These are phyloP conservation scores for Heliconius eleuchia DNA, from an alignment of 1,140 invertebrate species.

Conservation along the genomic window DNA sequence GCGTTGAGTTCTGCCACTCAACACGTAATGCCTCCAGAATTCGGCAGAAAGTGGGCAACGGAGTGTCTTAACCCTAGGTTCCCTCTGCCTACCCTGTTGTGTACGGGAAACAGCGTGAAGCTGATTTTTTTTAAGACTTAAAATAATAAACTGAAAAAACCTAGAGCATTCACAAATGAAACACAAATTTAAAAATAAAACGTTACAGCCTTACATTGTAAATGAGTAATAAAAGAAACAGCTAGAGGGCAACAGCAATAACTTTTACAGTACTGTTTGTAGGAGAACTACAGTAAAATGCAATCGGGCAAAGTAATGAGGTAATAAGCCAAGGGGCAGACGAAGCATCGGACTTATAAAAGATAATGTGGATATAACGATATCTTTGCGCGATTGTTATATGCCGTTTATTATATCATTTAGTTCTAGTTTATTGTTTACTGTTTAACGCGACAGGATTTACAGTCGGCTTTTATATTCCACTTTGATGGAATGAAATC, in stretches of 20 bases:
- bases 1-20: no score
- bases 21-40: no score
- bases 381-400: slow-evolving; percentile 14
- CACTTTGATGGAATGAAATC: no score
- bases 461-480: background rate
- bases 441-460: background rate
- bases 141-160: no score
- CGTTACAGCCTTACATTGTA: slow-evolving; percentile 4
- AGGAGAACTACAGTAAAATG: slow-evolving; percentile 11
- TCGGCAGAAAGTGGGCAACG: no score
- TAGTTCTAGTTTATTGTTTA: slow-evolving; percentile 4
- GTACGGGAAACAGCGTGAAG: no score
- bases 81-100: no score
- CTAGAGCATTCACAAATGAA: background rate
- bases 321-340: slow-evolving; percentile 32
- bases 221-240: slow-evolving; percentile 7
- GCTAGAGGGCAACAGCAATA: background rate
- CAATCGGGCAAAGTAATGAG: slow-evolving; percentile 15
- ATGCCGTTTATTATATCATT: slow-evolving; percentile 12
- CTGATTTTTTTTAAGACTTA: no score
- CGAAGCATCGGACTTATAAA: slow-evolving; percentile 26
- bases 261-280: slow-evolving; percentile 11
- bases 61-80: no score
- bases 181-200: background rate
- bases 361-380: slow-evolving; percentile 18